Conservation (phyloP, 2,888 invertebrate genomes). For the Augiades crinisus region DNA sequence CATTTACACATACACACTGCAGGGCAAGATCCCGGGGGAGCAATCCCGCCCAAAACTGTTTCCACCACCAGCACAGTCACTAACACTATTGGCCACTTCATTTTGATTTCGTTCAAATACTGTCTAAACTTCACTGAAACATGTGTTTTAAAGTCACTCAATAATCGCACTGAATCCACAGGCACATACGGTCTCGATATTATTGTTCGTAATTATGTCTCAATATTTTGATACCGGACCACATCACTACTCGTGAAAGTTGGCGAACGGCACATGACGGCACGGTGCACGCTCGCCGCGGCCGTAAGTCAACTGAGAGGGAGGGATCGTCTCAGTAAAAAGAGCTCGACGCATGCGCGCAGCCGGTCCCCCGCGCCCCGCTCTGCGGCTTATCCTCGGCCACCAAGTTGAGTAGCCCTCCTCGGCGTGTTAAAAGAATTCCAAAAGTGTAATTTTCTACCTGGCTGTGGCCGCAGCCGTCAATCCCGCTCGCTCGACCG, state of each 20-base stretch:
- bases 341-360: constrained; percentile 75
- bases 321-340: constrained; percentile 68
- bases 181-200: constrained; percentile 16
- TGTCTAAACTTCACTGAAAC: constrained; percentile 54
- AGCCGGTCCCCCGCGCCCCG: constrained; percentile 69
- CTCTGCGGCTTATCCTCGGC: constrained; percentile 77
- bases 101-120: constrained; percentile 59
- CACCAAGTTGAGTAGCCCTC: constrained; percentile 67
- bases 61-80: constrained; percentile 70
- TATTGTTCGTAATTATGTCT: constrained; percentile 36
- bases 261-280: constrained; percentile 83
- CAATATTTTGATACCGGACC: constrained; percentile 69
- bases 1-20: constrained; percentile 94
- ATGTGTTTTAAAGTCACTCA: constrained; percentile 41
- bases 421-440: constrained; percentile 76
- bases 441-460: constrained; percentile 78
- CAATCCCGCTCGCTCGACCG: constrained; percentile 63
- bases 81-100: constrained; percentile 73
- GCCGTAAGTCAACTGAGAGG: constrained; percentile 72
- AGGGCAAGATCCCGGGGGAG: constrained; percentile 84
- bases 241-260: constrained; percentile 81
- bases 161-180: constrained; percentile 43
- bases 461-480: constrained; percentile 69
- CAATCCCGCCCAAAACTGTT: constrained; percentile 65
- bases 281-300: constrained; percentile 71